Base-by-base conservation (phyloP, 2,888 invertebrate genomes). In the Acronicta alni region DNA sequence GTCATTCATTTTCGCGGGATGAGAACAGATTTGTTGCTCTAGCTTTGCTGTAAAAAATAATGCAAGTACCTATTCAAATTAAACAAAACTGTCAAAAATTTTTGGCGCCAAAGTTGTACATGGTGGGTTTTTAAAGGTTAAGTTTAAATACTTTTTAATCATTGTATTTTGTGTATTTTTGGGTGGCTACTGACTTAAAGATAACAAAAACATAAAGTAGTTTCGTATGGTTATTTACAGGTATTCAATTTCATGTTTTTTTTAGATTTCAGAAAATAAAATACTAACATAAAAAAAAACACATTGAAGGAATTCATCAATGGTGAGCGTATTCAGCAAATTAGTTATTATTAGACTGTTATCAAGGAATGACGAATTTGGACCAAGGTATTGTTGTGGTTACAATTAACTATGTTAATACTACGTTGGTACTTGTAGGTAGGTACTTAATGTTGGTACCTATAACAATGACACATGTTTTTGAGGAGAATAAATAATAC, bases 301-400 rank as follows among this genome's bases (percentile, higher is more conserved):
- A n/a, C n/a, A n/a, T n/a, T n/a, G n/a, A n/a, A n/a, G n/a, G n/a
- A 10, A 30, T 10, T 30, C 30, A 30, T 30, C 30, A 30, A 26
- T 9, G 8, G 1, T 26, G 1, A 4, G 23, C 14, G 4, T 32
- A n/a, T n/a, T n/a, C 35, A 35, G 7, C 35, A 2, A 35, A 35
- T 35, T 35, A 35, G n/a, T 20, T n/a, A 18, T 18, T 32, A 16
- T 41, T 32, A 37, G 32, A n/a, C 26, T 37, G 35, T 38, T 70
- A 67, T 68, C 62, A 44, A 12, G 35, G 37, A 41, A 60, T 74
- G 72, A 77, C 65, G 54, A 79, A 82, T 74, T 68, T 63, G 55
- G 61, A 67, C 18, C 72, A 71, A 81, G 72, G 79, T 68, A 55
- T 57, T 71, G 53, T 72, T 79, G 73, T 67, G 67, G 77, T 69